Percentiles rank a stretch among this genome's conserved stretches.
These are phyloP conservation scores for Chrysina gloriosa DNA, from an alignment of 2,888 invertebrate species.

Conservation along the genomic window DNA sequence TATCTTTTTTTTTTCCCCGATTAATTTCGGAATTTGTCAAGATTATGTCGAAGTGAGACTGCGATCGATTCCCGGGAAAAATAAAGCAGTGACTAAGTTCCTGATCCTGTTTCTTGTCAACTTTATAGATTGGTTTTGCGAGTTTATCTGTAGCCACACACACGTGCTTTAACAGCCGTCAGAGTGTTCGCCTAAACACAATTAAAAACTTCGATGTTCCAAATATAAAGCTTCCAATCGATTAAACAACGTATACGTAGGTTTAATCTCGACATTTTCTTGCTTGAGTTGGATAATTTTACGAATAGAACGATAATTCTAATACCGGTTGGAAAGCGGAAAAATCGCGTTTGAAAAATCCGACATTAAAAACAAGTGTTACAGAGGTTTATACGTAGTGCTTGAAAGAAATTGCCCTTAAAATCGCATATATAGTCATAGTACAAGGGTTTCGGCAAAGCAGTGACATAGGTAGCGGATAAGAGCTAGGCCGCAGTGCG, in stretches of 20 bases:
- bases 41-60: neutral
- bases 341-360: neutral
- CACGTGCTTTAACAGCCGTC: conserved; percentile 37
- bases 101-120: conserved; percentile 47
- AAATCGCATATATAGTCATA: conserved; percentile 42
- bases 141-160: conserved; percentile 44
- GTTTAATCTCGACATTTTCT: neutral
- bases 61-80: conserved; percentile 26
- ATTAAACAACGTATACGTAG: neutral
- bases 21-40: conserved; percentile 1
- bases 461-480: conserved; percentile 58
- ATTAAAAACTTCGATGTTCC: conserved; percentile 34
- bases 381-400: conserved; percentile 23
- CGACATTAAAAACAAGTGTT: conserved; percentile 36
- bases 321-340: neutral
- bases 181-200: conserved; percentile 20
- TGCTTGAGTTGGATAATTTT: neutral
- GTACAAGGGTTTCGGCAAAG: conserved; percentile 35
- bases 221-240: conserved; percentile 13
- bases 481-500: conserved; percentile 60
- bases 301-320: neutral
- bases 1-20: neutral
- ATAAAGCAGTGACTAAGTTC: conserved; percentile 42
- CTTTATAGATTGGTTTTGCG: conserved; percentile 43
- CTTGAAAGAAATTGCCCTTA: conserved; percentile 39